These are phyloP conservation scores for Cataglyphis hispanica DNA, from an alignment of 1,140 invertebrate species.

Conservation along the genomic window DNA sequence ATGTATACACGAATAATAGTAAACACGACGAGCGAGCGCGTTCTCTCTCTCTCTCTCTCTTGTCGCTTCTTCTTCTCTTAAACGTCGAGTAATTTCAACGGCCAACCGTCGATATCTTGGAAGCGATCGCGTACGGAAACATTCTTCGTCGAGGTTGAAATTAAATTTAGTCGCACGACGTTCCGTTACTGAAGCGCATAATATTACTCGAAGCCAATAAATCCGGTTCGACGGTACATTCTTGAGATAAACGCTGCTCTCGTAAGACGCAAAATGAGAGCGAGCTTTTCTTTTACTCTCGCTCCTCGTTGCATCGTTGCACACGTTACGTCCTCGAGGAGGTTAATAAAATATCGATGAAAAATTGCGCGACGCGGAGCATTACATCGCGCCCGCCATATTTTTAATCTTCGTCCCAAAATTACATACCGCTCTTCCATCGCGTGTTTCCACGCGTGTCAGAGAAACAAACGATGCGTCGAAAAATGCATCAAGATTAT, in stretches of 20 bases:
- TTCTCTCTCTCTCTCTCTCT: no score
- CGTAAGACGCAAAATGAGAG: background rate
- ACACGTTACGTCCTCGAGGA: no score
- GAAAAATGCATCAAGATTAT: constrained; percentile 35
- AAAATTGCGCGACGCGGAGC: background rate
- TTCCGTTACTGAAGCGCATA: constrained; percentile 32
- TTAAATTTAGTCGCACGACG: constrained; percentile 64
- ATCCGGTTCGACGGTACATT: constrained; percentile 37
- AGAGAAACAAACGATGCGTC: constrained; percentile 12
- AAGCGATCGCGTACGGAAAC: constrained; percentile 36
- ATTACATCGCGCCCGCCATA: background rate
- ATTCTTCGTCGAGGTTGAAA: constrained; percentile 51
- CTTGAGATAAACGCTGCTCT: background rate
- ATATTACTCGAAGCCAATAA: constrained; percentile 53
- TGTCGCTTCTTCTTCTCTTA: constrained; percentile 57
- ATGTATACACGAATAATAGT: constrained; percentile 48
- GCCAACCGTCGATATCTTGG: constrained; percentile 22
- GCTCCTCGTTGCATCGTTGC: background rate
- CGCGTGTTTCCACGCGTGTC: background rate
- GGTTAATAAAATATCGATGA: constrained; percentile 29
- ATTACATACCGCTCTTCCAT: background rate
- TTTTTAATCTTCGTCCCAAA: background rate
- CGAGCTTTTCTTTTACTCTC: background rate
- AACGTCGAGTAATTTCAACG: constrained; percentile 68
- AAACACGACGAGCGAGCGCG: constrained; percentile 1